Evolutionary conservation across 2,888 invertebrate species (phyloP).

Genomic region (Drosophila siamana): DNA sequence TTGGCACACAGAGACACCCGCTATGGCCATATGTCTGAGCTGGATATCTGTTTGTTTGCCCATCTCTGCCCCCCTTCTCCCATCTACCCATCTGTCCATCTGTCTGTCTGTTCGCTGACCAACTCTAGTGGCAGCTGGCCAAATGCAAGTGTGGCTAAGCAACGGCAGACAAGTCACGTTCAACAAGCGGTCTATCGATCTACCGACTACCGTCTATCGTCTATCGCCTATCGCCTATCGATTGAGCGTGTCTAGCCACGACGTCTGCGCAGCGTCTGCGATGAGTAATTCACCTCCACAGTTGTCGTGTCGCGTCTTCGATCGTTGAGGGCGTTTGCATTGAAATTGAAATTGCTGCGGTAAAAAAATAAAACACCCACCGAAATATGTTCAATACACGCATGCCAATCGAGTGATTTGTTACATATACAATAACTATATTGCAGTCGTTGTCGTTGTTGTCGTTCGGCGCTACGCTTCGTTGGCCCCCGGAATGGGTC

Average conservation of each 20-base stretch:
- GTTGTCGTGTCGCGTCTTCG: background rate
- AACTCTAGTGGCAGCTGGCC: conserved; percentile 62
- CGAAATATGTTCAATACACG: conserved; percentile 25
- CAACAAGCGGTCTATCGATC: conserved; percentile 7
- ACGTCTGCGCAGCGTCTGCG: conserved; percentile 69
- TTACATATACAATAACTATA: background rate
- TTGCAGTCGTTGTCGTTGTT: background rate
- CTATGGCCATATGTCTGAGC: conserved; percentile 59
- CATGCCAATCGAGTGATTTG: conserved; percentile 46
- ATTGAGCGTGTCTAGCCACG: conserved; percentile 59
- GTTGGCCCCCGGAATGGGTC: conserved; percentile 10
- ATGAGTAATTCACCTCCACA: conserved; percentile 34
- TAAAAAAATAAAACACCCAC: conserved; percentile 41
- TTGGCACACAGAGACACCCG: conserved; percentile 76
- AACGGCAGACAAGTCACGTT: conserved; percentile 35
- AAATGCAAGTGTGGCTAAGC: conserved; percentile 56
- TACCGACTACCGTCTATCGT: background rate
- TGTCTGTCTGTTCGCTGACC: conserved; percentile 10
- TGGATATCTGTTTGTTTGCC: background rate
- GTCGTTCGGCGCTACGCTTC: conserved; percentile 12
- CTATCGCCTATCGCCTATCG: conserved; percentile 36
- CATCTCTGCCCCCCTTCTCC: background rate
- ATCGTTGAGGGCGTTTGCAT: conserved; percentile 21
- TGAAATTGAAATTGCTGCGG: conserved; percentile 28
- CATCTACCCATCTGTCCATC: background rate